Evolutionary conservation across 2,797 vertebrate species (phyloP).

Genomic region (Pteropus rufus): DNA sequence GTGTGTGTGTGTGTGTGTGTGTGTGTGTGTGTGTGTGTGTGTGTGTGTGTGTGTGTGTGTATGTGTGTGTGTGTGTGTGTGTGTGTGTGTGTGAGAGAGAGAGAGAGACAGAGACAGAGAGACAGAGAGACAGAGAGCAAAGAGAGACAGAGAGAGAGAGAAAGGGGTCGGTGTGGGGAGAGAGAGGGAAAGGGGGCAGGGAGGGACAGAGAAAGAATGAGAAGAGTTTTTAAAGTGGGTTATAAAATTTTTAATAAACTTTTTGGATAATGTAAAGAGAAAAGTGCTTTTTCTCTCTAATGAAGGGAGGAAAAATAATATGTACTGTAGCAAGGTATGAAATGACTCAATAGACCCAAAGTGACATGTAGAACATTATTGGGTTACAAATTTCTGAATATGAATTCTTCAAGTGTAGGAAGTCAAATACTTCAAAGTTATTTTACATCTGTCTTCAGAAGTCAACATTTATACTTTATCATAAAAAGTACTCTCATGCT

Average conservation of each 20-base stretch:
- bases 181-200: too few species aligned
- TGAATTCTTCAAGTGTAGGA: constrained; percentile 42
- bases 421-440: constrained; percentile 54
- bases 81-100: too few species aligned
- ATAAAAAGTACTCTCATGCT: constrained; percentile 64
- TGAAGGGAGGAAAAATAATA: constrained; percentile 34
- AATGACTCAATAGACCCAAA: constrained; percentile 47
- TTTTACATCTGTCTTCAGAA: constrained; percentile 61
- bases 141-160: too few species aligned
- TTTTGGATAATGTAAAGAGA: constrained; percentile 29
- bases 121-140: neutral
- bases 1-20: neutral
- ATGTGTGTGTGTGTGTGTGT: too few species aligned
- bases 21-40: neutral
- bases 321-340: constrained; percentile 36
- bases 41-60: neutral
- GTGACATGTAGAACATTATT: constrained; percentile 21
- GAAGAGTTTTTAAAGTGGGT: neutral
- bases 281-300: constrained; percentile 57
- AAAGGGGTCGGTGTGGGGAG: neutral
- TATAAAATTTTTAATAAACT: constrained; percentile 39
- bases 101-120: neutral
- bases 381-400: constrained; percentile 15
- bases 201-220: neutral
- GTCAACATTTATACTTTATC: constrained; percentile 69